phyloP scores from a whole-genome alignment of 2,113 vertebrate species.

The Crotalus viridis region DNA sequence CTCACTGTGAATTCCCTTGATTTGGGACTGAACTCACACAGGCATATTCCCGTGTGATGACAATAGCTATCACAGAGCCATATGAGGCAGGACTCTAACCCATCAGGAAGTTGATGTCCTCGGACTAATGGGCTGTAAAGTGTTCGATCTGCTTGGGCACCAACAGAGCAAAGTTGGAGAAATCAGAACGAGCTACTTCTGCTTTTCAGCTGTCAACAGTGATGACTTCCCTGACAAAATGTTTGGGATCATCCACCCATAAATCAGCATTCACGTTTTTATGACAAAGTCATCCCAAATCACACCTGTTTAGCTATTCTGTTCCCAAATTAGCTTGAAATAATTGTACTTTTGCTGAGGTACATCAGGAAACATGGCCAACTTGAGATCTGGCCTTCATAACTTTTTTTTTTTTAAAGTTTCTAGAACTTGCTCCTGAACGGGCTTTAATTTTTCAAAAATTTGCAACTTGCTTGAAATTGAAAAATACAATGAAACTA shows the following conservation, averaged over 20 bases:
- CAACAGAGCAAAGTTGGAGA: not conserved
- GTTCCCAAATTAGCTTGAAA: not conserved
- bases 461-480: not conserved
- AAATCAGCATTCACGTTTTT: not conserved
- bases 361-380: not conserved
- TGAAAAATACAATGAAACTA: not conserved
- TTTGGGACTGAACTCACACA: constrained; percentile 27
- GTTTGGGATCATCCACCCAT: not conserved
- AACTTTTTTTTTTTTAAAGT: not conserved
- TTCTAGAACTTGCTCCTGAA: not conserved
- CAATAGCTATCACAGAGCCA: constrained; percentile 16
- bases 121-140: constrained; percentile 17
- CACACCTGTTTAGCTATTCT: not conserved
- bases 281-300: not conserved
- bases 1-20: constrained; percentile 18
- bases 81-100: constrained; percentile 1
- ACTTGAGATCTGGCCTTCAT: not conserved
- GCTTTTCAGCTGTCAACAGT: not conserved
- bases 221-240: not conserved
- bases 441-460: not conserved
- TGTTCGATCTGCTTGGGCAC: constrained; percentile 1
- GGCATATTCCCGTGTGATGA: constrained; percentile 12
- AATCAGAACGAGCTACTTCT: not conserved
- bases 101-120: constrained; percentile 14
- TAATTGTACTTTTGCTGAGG: not conserved